Base-by-base conservation (phyloP, 2,888 invertebrate genomes). In the Hirtodrosophila alboralis region DNA sequence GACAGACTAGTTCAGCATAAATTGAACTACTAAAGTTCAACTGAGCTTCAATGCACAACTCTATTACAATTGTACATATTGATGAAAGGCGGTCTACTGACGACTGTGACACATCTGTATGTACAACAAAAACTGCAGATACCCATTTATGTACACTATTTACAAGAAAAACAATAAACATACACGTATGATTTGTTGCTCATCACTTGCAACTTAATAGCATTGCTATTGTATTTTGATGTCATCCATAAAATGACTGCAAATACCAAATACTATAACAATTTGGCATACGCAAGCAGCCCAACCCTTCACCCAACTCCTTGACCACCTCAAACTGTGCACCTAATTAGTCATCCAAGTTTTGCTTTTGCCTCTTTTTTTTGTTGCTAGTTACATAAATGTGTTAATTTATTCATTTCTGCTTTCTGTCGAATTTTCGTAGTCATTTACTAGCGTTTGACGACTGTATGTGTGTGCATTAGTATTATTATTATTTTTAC, bases 321-420 rank as follows among this genome's bases (percentile, higher is more conserved):
- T 43, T 60, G 53, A 54, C 30, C 53, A 56, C 14, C 52, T 52
- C 34, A 27, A 51, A 48, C 8, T 43, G 12, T 37, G 47, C 48
- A 37, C 33, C 34, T 27, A 64, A 73, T 72, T 68, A 72, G 69
- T 72, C 72, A 73, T 73, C 60, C 60, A 38, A 26, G 47, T 27
- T 36, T 56, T 41, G 9, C 47, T 6, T 13, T 26, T 59, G n/a
- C n/a, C n/a, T n/a, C n/a, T n/a, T n/a, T n/a, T 21, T 8, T 43
- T 40, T 48, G 14, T 51, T 62, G 16, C 56, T 43, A 52, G 78
- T 80, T 80, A 84, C 65, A 81, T 84, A 80, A 75, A 79, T 72
- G 78, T 84, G 84, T 84, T 78, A 80, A 84, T 75, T 69, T 75
- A 69, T 84, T 62, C 52, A 45, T 36, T 54, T 73, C 48, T 63